Percentiles rank a stretch among this genome's conserved stretches.
Conservation (phyloP, 2,113 vertebrate genomes). For the Alouatta palliata region DNA sequence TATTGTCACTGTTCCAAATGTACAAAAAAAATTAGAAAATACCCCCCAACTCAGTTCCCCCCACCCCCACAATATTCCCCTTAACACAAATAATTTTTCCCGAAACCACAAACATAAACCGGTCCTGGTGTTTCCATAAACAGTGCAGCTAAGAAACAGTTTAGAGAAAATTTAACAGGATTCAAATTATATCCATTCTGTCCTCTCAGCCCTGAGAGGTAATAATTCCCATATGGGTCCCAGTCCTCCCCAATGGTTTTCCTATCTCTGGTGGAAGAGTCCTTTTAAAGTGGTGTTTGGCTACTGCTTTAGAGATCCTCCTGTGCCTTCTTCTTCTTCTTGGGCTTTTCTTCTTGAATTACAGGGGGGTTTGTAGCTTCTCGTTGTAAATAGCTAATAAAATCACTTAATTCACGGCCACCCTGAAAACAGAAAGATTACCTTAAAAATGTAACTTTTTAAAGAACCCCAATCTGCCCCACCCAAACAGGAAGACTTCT, state of each 20-base stretch:
- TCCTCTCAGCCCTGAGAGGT: constrained; percentile 68
- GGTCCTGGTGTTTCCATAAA: constrained; percentile 84
- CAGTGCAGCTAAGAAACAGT: constrained; percentile 86
- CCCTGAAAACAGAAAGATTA: constrained; percentile 86
- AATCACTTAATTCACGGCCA: constrained; percentile 96
- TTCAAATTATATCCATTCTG: constrained; percentile 81
- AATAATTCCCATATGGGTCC: constrained; percentile 71
- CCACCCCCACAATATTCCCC: constrained; percentile 62
- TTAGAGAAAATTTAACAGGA: constrained; percentile 83
- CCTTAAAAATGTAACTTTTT: constrained; percentile 55
- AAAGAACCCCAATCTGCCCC: background rate
- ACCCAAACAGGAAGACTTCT: background rate
- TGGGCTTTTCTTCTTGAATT: constrained; percentile 91
- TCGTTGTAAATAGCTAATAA: constrained; percentile 94
- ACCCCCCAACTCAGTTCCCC: constrained; percentile 79
- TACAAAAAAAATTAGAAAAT: constrained; percentile 92
- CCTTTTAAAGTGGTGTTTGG: constrained; percentile 65
- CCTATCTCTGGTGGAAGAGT: constrained; percentile 71
- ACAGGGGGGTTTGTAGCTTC: constrained; percentile 91
- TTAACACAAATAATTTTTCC: constrained; percentile 77
- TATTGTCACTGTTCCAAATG: constrained; percentile 90
- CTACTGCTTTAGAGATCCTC: constrained; percentile 86
- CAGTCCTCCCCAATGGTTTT: constrained; percentile 75
- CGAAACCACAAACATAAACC: constrained; percentile 82
- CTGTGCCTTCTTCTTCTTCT: constrained; percentile 94